A percentile compares a stretch with the other conserved stretches of the same genome.
phyloP scores from a whole-genome alignment of 2,797 vertebrate species.

The Anguilla marmorata region DNA sequence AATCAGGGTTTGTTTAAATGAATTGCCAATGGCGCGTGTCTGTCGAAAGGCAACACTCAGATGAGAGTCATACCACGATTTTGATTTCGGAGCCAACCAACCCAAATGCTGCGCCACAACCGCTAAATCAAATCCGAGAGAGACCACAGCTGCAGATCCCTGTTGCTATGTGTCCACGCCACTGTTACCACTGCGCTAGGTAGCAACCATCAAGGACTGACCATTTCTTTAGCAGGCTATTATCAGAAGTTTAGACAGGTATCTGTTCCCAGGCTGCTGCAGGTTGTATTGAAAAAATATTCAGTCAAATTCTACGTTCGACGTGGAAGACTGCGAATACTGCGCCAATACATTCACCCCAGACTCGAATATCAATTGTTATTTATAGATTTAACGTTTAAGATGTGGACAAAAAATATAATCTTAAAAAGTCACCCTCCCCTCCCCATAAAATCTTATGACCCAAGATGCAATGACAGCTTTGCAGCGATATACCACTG shows the following conservation, averaged over 20 bases:
- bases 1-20: not conserved
- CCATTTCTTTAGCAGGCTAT: conserved; percentile 23
- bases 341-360: conserved; percentile 35
- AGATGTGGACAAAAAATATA: conserved; percentile 1
- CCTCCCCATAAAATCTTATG: not conserved
- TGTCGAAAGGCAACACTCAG: not conserved
- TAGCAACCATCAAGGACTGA: not conserved
- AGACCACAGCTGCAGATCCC: conserved; percentile 30
- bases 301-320: not conserved
- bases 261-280: not conserved
- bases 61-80: conserved; percentile 25
- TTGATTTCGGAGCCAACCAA: conserved; percentile 23
- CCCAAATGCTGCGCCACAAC: conserved; percentile 34
- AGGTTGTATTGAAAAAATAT: not conserved
- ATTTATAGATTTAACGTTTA: conserved; percentile 15
- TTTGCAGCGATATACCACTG: not conserved
- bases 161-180: conserved; percentile 48
- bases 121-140: conserved; percentile 1
- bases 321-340: conserved; percentile 25
- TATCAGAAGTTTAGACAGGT: conserved; percentile 28
- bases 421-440: not conserved
- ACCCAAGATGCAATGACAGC: conserved; percentile 16
- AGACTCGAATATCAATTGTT: conserved; percentile 10
- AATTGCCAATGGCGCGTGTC: conserved; percentile 2
- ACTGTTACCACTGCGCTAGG: conserved; percentile 41